These are phyloP conservation scores for Brotogeris chrysoptera DNA, from an alignment of 2,797 vertebrate genomes.

Conservation along the genomic window DNA sequence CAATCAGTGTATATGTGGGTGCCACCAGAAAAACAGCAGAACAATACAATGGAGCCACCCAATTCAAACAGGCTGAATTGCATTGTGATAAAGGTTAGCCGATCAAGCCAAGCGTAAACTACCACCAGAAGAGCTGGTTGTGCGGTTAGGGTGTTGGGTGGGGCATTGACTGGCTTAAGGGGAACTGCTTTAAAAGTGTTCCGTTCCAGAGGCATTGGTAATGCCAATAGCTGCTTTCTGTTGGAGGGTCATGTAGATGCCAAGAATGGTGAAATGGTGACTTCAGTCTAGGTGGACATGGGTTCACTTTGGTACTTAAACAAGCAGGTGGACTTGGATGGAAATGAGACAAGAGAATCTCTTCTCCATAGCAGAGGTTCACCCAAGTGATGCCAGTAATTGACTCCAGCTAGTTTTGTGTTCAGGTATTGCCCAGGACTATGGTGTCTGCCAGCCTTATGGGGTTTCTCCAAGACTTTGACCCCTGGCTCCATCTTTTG, in stretches of 20 bases:
- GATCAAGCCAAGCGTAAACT: not conserved
- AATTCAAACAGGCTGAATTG: not conserved
- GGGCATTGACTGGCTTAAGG: not conserved
- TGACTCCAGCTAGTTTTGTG: not conserved
- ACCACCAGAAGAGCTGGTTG: not conserved
- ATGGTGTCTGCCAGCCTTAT: not conserved
- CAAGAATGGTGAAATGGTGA: not conserved
- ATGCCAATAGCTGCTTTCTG: not conserved
- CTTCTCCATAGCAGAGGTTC: not conserved
- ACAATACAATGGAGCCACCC: not conserved
- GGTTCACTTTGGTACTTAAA: not conserved
- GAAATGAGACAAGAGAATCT: not conserved
- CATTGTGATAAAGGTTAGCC: not conserved
- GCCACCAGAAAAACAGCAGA: fast-evolving
- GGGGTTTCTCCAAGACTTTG: not conserved
- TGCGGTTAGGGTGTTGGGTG: not conserved
- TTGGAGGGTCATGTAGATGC: not conserved
- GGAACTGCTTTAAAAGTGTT: not conserved
- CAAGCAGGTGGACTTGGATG: not conserved
- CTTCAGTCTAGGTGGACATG: not conserved
- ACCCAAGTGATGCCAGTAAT: not conserved
- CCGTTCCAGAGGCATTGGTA: not conserved
- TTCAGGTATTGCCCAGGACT: not conserved
- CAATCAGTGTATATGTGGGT: not conserved
- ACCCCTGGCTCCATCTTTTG: not conserved